These are phyloP conservation scores for Zele albiditarsus DNA, from an alignment of 2,888 invertebrate genomes.

Conservation along the genomic window DNA sequence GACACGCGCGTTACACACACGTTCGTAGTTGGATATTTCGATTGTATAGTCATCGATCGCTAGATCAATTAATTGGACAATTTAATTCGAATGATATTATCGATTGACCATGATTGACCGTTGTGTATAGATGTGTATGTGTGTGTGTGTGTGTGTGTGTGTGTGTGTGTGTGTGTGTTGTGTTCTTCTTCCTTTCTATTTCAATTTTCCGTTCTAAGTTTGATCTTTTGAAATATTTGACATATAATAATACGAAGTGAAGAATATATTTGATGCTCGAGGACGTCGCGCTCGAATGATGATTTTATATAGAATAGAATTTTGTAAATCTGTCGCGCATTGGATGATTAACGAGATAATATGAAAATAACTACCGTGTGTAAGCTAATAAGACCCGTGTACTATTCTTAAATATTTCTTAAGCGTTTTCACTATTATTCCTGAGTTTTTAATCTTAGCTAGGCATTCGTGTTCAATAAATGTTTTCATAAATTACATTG, in stretches of 20 bases:
- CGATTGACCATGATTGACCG: constrained; percentile 13
- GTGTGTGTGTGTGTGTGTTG: constrained; percentile 7
- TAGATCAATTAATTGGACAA: constrained; percentile 29
- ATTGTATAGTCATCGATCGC: constrained; percentile 30
- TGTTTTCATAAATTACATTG: constrained; percentile 23
- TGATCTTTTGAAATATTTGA: constrained; percentile 12
- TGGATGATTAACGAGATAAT: not conserved
- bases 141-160: not conserved
- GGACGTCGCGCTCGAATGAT: constrained; percentile 20
- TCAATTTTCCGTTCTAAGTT: not conserved
- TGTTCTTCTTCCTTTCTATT: not conserved
- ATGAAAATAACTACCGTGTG: constrained; percentile 24
- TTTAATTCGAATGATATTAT: constrained; percentile 12
- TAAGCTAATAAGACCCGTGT: not conserved
- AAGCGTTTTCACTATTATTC: constrained; percentile 60
- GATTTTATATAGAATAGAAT: constrained; percentile 28
- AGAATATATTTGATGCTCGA: constrained; percentile 19
- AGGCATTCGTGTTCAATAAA: constrained; percentile 48
- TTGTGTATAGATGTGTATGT: constrained; percentile 15
- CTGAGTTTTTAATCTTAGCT: constrained; percentile 50
- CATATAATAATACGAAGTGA: constrained; percentile 19
- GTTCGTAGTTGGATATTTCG: constrained; percentile 36
- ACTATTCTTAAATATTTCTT: constrained; percentile 58
- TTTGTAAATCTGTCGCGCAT: constrained; percentile 31
- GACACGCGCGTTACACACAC: constrained; percentile 55